Base-by-base conservation (phyloP, 2,888 invertebrate species). In the Minunthozetes semirufus region DNA sequence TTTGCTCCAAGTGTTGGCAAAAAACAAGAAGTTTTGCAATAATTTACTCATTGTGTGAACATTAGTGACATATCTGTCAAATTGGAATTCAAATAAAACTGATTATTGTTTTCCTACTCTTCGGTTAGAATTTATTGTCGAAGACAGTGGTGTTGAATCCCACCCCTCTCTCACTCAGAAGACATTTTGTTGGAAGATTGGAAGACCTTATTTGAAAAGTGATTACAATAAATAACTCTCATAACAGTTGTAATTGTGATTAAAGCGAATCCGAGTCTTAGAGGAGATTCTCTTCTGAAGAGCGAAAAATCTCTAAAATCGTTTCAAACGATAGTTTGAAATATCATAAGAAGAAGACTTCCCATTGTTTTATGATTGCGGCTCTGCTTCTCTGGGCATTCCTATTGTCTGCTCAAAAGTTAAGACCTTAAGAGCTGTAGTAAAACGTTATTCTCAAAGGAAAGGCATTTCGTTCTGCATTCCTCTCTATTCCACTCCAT, bases 311-410 rank as follows among this genome's bases (percentile, higher is more conserved):
- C 25, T 13, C 22, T 27, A 17, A 17, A 59, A 50, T 19, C 8
- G n/a, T n/a, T n/a, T n/a, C n/a, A n/a, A 56, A 11, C 5, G 53
- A 53, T 53, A 25, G 33, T 48, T 48, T 22, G 1, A 1, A 9
- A 33, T 3, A 19, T n/a, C 33, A 19, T 29, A 9, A 38, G 19
- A 9, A 38, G 19, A 33, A 19, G 63, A 66, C 63, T 27, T 17
- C 63, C 63, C 63, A 66, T 66, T 66, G 63, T 66, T 66, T 66
- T 66, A 66, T 66, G 15, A 61, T 61, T 33, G 38, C 63, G 63
- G 63, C 38, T 66, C 19, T 4, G 59, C 29, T 59, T 38, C 63
- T 13, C 29, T 61, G 61, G 61, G 17, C 19, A 66, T 66, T 38
- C 38, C 63, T 38, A 66, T 66, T 38, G 63, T 66, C 25, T 59